Evolutionary conservation across 2,797 vertebrate genomes (phyloP).

Genomic region (Tiaroga cobitis): DNA sequence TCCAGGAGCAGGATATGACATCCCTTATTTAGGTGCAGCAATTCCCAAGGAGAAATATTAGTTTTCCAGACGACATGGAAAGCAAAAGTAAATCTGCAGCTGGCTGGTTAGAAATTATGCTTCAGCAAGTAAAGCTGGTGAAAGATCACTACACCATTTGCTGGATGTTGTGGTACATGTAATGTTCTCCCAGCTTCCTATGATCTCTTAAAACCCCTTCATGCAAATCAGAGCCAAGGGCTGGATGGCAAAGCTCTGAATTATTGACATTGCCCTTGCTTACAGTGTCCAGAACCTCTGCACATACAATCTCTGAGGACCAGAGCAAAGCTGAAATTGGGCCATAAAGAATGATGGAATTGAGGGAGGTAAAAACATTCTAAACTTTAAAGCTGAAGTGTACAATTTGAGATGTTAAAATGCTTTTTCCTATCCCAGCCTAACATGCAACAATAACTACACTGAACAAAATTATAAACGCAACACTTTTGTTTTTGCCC

Average conservation of each 20-base stretch:
- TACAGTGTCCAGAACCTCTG: slow-evolving; percentile 46
- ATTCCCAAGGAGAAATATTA: neutral
- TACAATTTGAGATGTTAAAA: neutral
- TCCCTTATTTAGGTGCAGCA: neutral
- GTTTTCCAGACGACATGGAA: neutral
- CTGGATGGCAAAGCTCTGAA: slow-evolving; percentile 71
- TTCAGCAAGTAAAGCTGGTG: neutral
- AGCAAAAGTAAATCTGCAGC: neutral
- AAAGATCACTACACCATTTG: neutral
- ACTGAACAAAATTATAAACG: no score
- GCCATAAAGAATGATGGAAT: neutral
- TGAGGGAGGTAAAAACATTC: neutral
- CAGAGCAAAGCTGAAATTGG: slow-evolving; percentile 9
- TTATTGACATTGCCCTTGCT: slow-evolving; percentile 71
- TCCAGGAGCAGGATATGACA: neutral
- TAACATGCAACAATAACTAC: neutral
- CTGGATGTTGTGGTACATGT: neutral
- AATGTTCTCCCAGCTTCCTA: slow-evolving; percentile 2
- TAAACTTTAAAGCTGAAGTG: neutral
- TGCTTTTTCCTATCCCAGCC: neutral
- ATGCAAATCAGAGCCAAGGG: slow-evolving; percentile 42
- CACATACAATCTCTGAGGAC: slow-evolving; percentile 13
- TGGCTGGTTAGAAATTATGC: neutral
- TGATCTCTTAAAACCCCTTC: slow-evolving; percentile 8
- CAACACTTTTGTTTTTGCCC: no score